These are phyloP conservation scores for Salticus scenicus DNA, from an alignment of 2,888 invertebrate genomes.

Conservation along the genomic window DNA sequence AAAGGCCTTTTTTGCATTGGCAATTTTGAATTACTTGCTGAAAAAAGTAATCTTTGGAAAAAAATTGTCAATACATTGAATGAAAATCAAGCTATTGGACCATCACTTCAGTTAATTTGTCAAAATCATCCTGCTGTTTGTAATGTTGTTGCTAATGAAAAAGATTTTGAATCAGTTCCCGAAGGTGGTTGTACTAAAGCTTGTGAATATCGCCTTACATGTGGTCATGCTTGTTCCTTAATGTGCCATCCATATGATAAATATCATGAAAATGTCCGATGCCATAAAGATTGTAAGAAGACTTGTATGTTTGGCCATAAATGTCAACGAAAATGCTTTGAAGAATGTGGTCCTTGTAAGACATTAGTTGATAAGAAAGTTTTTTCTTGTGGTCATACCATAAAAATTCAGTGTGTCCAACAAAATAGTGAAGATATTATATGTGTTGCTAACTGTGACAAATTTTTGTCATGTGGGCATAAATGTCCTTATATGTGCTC, in stretches of 20 bases:
- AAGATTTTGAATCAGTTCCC: conserved; percentile 58
- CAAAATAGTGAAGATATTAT: conserved; percentile 19
- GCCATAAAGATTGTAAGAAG: conserved; percentile 47
- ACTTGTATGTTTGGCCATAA: conserved; percentile 29
- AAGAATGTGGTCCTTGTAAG: conserved; percentile 50
- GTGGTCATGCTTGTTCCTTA: conserved; percentile 75
- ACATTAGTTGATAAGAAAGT: conserved; percentile 37
- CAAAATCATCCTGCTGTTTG: conserved; percentile 55
- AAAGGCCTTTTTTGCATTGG: conserved; percentile 68
- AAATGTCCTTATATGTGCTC: conserved; percentile 75
- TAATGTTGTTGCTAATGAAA: conserved; percentile 42
- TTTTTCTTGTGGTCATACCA: conserved; percentile 66
- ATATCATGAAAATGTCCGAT: conserved; percentile 36
- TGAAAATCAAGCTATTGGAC: conserved; percentile 52
- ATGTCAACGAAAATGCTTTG: conserved; percentile 49
- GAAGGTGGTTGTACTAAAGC: conserved; percentile 74
- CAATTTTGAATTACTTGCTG: conserved; percentile 50
- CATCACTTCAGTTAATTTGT: conserved; percentile 54
- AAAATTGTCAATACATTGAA: conserved; percentile 37
- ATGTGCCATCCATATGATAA: conserved; percentile 71
- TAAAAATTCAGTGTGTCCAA: conserved; percentile 50
- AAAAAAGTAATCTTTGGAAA: conserved; percentile 42
- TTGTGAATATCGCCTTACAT: conserved; percentile 74
- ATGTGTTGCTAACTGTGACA: conserved; percentile 73
- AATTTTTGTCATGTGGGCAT: conserved; percentile 74